Evolutionary conservation across 2,888 invertebrate species (phyloP), one percentile per base, ranked within the genome.

Genomic region (Melanostoma scalare): DNA sequence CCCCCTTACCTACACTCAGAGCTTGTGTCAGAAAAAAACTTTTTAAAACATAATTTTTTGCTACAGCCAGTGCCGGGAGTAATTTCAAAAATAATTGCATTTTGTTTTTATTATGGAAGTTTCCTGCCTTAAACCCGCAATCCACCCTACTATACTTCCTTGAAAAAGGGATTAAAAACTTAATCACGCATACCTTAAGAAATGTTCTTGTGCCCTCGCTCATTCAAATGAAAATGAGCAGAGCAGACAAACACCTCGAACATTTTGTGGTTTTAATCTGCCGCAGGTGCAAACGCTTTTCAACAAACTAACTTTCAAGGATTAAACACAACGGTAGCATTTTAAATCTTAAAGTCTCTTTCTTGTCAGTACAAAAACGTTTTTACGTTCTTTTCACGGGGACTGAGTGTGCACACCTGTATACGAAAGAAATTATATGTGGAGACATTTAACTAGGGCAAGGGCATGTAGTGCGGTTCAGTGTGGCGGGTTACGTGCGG

Each of bases 61-160:
- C 8, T 50, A 58, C 58, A 38, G 8, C 8, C 46, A 31, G 20
- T 46, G 79, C 63, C 63, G 56, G 52, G 46, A 68, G 80, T 69
- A 63, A 69, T 75, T 75, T 65, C 46, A 56, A 63, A 63, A 63
- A 38, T 75, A 80, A 80, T 80, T 80, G 75, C 80, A 75, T 80
- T 80, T 80, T 63, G 30, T 63, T 75, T 63, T 67, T 79, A 56
- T 56, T 68, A 55, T 40, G 67, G 46, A 53, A 74, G 46, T 63
- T 63, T 63, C 31, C 9, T 1, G 3, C n/a, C 31, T 58, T 9
- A 6, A 3, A n/a, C 10, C 6, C 42, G 3, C 33, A 4, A 3
- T 3, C n/a, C 1, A 0, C 30, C 3, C 4, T 9, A 9, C 20
- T 36, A 30, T 60, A 36, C 31, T 33, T 60, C 33, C 48, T n/a